These are phyloP conservation scores for Gulo gulo DNA, from an alignment of 2,113 vertebrate genomes.

Conservation along the genomic window DNA sequence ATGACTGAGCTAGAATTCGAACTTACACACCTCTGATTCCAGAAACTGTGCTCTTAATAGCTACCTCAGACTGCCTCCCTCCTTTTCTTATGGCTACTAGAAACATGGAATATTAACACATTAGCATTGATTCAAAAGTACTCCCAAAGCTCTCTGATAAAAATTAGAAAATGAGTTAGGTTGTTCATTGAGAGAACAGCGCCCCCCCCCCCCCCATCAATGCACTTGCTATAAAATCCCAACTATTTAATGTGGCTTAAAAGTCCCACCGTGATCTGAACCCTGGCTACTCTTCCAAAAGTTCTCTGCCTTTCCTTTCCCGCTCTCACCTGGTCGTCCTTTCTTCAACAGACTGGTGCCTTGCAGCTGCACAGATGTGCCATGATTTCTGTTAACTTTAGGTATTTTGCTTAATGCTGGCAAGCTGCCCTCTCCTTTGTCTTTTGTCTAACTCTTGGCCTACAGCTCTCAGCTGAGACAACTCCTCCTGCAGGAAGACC, in stretches of 20 bases:
- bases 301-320: too few species aligned
- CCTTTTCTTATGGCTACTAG: background rate
- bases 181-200: background rate
- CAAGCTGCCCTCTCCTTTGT: background rate
- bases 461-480: background rate
- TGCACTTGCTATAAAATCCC: background rate
- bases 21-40: background rate
- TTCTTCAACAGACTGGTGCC: background rate
- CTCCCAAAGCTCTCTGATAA: background rate
- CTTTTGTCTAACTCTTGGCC: background rate
- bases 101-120: background rate
- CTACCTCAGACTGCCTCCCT: background rate
- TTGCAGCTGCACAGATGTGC: background rate
- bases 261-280: background rate
- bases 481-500: background rate
- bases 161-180: background rate
- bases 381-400: background rate
- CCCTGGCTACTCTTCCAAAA: background rate
- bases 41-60: background rate
- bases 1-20: background rate
- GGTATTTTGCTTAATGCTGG: background rate
- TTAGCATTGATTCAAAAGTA: background rate
- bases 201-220: rapidly evolving
- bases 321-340: background rate
- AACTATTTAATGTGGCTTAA: background rate